phyloP scores from a whole-genome alignment of 2,113 vertebrate species.

The Polypterus senegalus region DNA sequence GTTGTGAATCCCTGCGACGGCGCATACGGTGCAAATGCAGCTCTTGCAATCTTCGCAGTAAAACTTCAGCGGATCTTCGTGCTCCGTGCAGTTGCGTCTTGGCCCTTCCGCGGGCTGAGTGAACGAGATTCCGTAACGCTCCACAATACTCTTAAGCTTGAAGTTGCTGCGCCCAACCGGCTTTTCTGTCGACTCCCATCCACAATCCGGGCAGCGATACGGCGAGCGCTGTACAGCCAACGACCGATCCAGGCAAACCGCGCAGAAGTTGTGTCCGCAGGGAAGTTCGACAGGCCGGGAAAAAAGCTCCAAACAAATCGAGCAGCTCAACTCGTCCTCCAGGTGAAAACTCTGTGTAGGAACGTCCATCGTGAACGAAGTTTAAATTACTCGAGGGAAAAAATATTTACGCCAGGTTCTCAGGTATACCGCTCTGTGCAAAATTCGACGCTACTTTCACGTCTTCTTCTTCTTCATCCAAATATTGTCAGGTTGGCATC shows the following conservation, averaged over 20 bases:
- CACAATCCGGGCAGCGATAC: constrained; percentile 34
- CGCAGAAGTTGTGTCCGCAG: constrained; percentile 43
- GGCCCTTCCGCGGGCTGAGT: neutral
- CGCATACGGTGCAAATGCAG: constrained; percentile 36
- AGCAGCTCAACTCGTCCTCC: constrained; percentile 32
- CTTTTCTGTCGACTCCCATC: constrained; percentile 11
- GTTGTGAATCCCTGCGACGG: constrained; percentile 22
- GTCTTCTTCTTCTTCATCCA: too few species aligned
- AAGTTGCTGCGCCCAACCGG: constrained; percentile 18
- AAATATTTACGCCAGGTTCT: too few species aligned
- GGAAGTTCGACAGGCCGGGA: constrained; percentile 20
- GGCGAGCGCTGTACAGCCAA: constrained; percentile 20
- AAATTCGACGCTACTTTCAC: too few species aligned
- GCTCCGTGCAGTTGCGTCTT: constrained; percentile 24
- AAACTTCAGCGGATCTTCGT: constrained; percentile 34
- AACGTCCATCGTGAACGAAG: too few species aligned
- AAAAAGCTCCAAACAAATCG: constrained; percentile 27
- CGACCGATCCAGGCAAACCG: constrained; percentile 21
- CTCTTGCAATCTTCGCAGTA: constrained; percentile 31
- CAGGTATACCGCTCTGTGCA: too few species aligned
- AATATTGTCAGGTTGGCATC: too few species aligned
- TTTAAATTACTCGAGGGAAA: too few species aligned
- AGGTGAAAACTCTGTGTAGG: neutral
- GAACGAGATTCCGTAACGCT: constrained; percentile 19
- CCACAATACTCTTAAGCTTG: constrained; percentile 31